Evolutionary conservation across 2,797 vertebrate species (phyloP), one percentile per base, ranked within the genome.

Genomic region (Pipistrellus nathusii): DNA sequence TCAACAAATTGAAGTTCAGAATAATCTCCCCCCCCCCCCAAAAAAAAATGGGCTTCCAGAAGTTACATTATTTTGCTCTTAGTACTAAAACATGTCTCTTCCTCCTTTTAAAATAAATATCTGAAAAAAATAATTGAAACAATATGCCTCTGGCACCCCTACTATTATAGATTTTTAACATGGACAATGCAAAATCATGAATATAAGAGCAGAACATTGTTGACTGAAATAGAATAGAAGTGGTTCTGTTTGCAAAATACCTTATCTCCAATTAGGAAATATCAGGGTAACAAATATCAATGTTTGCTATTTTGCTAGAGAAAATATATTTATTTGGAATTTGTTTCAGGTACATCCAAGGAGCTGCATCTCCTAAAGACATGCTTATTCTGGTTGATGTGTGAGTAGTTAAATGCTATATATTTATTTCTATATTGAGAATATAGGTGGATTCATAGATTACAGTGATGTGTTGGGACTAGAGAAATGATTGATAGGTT

Each of bases 371-470:
- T 23, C 99, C 99, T 94, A 99, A 99, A 98, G 99, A 99, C 93
- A 99, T 99, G 99, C 98, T 99, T 81, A 99, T 99, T 97, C 99
- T 99, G 55, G 99, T 99, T 90, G 99, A 99, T 87, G 99, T 99
- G 99, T 99, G 98, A 99, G 99, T 99, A 75, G 94, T 97, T 94
- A 44, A 91, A 53, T 12, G 35, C 78, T 62, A 25, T 0, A 4
- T 89, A 6, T 53, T 87, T 78, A 18, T 90, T 46, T 66, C 32
- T 13, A 51, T 55, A 12, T 11, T 38, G 32, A 77, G 48, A 64
- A 15, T n/a, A 18, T 41, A 12, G 35, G 8, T 48, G 1, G 8
- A 20, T 21, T 71, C 46, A 7, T 62, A 62, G 14, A 25, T 72
- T 35, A 35, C 1, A 41, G 35, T 55, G 13, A 57, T 68, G 12